phyloP scores from a whole-genome alignment of 2,113 vertebrate genomes.

The Misgurnus anguillicaudatus region DNA sequence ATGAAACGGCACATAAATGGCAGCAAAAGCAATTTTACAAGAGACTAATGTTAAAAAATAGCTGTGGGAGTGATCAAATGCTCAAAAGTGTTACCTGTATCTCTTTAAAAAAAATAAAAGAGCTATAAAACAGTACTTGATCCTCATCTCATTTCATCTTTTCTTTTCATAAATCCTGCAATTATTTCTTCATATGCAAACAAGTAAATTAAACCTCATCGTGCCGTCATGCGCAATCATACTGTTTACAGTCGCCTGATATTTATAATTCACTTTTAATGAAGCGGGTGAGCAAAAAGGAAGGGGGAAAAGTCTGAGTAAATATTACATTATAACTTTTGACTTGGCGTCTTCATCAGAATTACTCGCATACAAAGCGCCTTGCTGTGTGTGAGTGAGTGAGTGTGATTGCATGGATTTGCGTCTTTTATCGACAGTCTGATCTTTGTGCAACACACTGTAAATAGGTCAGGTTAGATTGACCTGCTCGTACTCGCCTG shows the following conservation, averaged over 20 bases:
- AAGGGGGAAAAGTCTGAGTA: neutral
- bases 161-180: constrained; percentile 38
- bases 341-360: constrained; percentile 4
- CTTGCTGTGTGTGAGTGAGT: neutral
- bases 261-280: constrained; percentile 52
- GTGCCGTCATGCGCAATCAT: constrained; percentile 6
- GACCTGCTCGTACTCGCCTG: constrained; percentile 15
- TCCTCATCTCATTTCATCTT: constrained; percentile 28
- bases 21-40: too few relatives aligned
- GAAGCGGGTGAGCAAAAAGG: constrained; percentile 19
- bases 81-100: neutral
- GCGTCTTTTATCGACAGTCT: constrained; percentile 14
- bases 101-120: neutral
- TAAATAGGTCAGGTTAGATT: constrained; percentile 31
- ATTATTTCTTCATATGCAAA: constrained; percentile 26
- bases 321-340: constrained; percentile 24
- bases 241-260: constrained; percentile 39
- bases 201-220: constrained; percentile 23
- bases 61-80: too few relatives aligned
- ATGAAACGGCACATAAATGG: too few relatives aligned
- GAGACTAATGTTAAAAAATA: too few relatives aligned
- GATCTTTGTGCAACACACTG: constrained; percentile 35
- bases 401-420: constrained; percentile 7
- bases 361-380: neutral
- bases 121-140: constrained; percentile 15